Percentiles rank a stretch among this genome's conserved stretches.
Conservation (phyloP, 2,797 vertebrate genomes). For the Lepus townsendii region DNA sequence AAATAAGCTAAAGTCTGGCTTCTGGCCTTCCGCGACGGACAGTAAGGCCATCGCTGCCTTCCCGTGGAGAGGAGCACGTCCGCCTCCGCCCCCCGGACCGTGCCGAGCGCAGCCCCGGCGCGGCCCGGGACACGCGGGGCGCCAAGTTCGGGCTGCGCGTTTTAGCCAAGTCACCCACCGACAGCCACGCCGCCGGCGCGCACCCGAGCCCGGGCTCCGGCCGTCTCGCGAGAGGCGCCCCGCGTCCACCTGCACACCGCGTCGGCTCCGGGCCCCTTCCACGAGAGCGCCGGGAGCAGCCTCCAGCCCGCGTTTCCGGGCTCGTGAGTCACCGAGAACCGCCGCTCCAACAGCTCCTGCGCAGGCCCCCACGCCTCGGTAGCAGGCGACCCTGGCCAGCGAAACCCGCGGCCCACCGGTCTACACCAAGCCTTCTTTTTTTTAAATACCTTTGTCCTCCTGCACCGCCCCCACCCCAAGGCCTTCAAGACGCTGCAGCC, state of each 20-base stretch:
- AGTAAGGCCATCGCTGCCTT: too few relatives aligned
- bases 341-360: slow-evolving; percentile 46
- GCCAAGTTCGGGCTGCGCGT: neutral
- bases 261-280: slow-evolving; percentile 34
- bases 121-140: too few relatives aligned
- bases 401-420: too few relatives aligned
- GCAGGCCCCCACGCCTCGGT: too few relatives aligned
- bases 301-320: slow-evolving; percentile 70
- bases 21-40: neutral
- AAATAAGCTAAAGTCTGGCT: slow-evolving; percentile 10
- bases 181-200: neutral
- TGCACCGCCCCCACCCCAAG: neutral
- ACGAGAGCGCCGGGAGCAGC: slow-evolving; percentile 52
- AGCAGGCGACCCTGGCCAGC: too few relatives aligned
- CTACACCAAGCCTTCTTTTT: neutral
- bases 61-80: too few relatives aligned
- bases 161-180: neutral
- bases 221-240: too few relatives aligned
- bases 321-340: slow-evolving; percentile 73
- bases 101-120: too few relatives aligned
- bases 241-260: neutral
- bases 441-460: slow-evolving; percentile 41
- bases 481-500: neutral
- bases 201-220: neutral
- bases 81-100: too few relatives aligned